Evolutionary conservation across 1,140 invertebrate species (phyloP).

Genomic region (Euborellia annulipes): DNA sequence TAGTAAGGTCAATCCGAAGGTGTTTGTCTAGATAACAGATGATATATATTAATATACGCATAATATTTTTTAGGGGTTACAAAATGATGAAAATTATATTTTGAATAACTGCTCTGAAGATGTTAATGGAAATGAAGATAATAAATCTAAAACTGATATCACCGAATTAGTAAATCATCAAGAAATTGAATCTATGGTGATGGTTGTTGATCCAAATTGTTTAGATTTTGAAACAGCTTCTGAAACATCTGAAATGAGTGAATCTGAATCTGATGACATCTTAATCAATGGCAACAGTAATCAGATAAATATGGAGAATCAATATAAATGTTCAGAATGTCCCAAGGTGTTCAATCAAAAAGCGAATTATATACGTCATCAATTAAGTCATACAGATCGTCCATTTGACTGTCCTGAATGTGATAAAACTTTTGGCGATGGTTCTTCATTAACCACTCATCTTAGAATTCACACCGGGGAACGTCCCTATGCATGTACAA

Average conservation of each 20-base stretch:
- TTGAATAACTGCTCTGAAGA: no score
- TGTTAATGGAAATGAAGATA: no score
- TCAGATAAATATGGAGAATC: constrained; percentile 12
- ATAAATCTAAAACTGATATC: no score
- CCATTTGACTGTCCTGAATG: constrained; percentile 50
- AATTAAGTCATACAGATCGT: constrained; percentile 35
- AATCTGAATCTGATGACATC: constrained; percentile 12
- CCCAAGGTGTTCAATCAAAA: constrained; percentile 40
- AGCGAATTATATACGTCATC: constrained; percentile 35
- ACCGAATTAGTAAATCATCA: no score
- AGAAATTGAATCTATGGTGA: background rate
- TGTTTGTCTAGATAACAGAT: no score
- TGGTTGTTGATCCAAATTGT: background rate
- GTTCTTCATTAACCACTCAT: constrained; percentile 75
- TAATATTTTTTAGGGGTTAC: no score
- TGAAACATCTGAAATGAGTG: background rate
- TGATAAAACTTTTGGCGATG: constrained; percentile 49
- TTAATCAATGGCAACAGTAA: no score
- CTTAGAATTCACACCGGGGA: constrained; percentile 52
- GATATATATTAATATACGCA: no score
- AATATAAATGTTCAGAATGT: constrained; percentile 42
- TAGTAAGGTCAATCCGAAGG: no score
- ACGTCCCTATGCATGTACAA: constrained; percentile 42
- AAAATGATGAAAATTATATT: no score
- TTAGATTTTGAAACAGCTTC: background rate